These are phyloP conservation scores for Danionella cerebrum DNA, from an alignment of 2,113 vertebrate genomes.

Conservation along the genomic window DNA sequence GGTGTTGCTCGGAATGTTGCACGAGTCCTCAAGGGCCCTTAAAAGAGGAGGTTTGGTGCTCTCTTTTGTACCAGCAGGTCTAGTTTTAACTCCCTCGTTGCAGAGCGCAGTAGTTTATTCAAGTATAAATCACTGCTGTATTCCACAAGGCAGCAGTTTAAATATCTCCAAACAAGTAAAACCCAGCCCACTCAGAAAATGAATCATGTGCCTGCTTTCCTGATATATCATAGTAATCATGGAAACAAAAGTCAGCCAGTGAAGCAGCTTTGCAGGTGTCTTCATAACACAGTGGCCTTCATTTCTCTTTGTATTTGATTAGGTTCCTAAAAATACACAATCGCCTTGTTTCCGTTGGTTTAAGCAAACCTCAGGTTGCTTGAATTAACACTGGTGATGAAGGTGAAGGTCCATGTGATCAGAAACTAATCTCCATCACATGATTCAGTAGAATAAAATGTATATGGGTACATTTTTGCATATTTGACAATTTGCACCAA, in stretches of 20 bases:
- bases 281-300: too few species aligned
- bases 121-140: background rate
- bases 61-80: constrained; percentile 27
- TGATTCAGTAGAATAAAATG: too few species aligned
- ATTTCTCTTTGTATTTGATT: too few species aligned
- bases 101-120: constrained; percentile 9
- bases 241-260: background rate
- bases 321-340: too few species aligned
- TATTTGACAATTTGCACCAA: too few species aligned
- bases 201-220: background rate
- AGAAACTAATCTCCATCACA: too few species aligned
- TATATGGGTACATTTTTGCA: too few species aligned
- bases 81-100: constrained; percentile 24
- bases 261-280: background rate
- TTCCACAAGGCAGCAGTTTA: background rate
- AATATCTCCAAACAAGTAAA: constrained; percentile 9
- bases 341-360: too few species aligned
- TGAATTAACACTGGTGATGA: too few species aligned
- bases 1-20: constrained; percentile 59
- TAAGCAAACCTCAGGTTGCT: too few species aligned
- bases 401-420: too few species aligned
- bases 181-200: background rate
- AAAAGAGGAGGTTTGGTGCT: constrained; percentile 40
- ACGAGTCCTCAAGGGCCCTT: constrained; percentile 59
- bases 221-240: constrained; percentile 11